Conservation (phyloP, 2,888 invertebrate genomes). For the Napeogenes inachia region DNA sequence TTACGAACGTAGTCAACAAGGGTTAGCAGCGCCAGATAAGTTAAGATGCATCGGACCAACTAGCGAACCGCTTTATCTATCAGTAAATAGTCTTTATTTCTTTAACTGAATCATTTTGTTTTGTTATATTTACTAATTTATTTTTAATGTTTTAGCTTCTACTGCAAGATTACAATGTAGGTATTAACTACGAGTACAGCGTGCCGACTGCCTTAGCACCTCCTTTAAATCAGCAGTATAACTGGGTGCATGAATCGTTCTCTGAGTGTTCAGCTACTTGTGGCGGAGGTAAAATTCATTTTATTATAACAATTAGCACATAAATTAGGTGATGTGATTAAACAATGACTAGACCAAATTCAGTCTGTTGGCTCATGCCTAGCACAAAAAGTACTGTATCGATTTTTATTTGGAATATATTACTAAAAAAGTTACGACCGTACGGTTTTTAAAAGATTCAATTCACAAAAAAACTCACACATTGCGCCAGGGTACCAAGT, state of each 20-base stretch:
- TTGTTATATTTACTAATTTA: too few species aligned
- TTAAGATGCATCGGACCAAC: conserved; percentile 91
- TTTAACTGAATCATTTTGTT: background rate
- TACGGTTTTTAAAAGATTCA: too few species aligned
- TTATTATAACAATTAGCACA: background rate
- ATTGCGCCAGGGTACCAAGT: conserved; percentile 80
- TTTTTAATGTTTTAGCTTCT: conserved; percentile 78
- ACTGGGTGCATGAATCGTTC: conserved; percentile 87
- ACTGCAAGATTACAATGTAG: conserved; percentile 88
- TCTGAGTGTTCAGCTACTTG: conserved; percentile 90
- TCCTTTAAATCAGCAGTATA: conserved; percentile 84
- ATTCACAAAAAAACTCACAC: background rate
- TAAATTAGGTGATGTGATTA: too few species aligned
- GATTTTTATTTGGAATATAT: too few species aligned
- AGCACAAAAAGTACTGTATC: too few species aligned
- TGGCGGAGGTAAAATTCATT: conserved; percentile 84
- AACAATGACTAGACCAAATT: too few species aligned
- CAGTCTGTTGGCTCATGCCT: too few species aligned
- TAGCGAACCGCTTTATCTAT: conserved; percentile 91
- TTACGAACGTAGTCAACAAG: conserved; percentile 90
- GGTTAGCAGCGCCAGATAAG: conserved; percentile 90
- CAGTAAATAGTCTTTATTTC: conserved; percentile 69
- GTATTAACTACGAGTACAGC: conserved; percentile 93
- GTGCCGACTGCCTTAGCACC: conserved; percentile 84
- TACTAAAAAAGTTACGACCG: too few species aligned